phyloP scores from a whole-genome alignment of 2,113 vertebrate genomes.

The Hippocampus barbouri region DNA sequence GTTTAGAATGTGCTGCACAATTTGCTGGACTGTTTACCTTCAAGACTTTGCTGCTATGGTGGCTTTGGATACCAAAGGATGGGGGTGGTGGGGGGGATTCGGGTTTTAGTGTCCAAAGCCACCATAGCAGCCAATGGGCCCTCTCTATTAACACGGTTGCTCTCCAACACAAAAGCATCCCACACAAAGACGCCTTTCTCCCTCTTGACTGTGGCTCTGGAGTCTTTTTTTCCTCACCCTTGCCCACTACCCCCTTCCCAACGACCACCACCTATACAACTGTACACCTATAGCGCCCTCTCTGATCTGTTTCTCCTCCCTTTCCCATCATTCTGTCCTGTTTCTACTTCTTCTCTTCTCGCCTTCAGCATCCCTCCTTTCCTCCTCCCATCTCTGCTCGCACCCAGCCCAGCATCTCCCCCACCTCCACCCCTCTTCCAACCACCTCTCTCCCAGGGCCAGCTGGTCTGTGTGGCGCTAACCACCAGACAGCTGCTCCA shows the following conservation, averaged over 20 bases:
- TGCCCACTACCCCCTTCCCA: conserved; percentile 84
- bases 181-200: conserved; percentile 87
- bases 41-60: conserved; percentile 11
- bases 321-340: conserved; percentile 44
- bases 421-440: conserved; percentile 13
- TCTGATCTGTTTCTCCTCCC: conserved; percentile 41
- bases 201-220: conserved; percentile 92
- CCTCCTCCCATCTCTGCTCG: conserved; percentile 39
- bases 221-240: conserved; percentile 89
- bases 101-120: background rate
- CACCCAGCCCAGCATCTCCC: background rate
- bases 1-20: conserved; percentile 9
- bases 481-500: conserved; percentile 98
- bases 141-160: conserved; percentile 86
- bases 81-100: too few species aligned
- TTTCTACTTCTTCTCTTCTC: conserved; percentile 44
- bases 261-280: conserved; percentile 46
- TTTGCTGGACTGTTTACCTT: conserved; percentile 33
- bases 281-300: conserved; percentile 78
- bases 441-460: conserved; percentile 61
- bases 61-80: conserved; percentile 58
- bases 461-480: conserved; percentile 99
- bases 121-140: conserved; percentile 63
- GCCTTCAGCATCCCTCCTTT: conserved; percentile 41
- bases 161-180: conserved; percentile 83